These are phyloP conservation scores for Kryptolebias marmoratus DNA, from an alignment of 2,113 vertebrate genomes.

Conservation along the genomic window DNA sequence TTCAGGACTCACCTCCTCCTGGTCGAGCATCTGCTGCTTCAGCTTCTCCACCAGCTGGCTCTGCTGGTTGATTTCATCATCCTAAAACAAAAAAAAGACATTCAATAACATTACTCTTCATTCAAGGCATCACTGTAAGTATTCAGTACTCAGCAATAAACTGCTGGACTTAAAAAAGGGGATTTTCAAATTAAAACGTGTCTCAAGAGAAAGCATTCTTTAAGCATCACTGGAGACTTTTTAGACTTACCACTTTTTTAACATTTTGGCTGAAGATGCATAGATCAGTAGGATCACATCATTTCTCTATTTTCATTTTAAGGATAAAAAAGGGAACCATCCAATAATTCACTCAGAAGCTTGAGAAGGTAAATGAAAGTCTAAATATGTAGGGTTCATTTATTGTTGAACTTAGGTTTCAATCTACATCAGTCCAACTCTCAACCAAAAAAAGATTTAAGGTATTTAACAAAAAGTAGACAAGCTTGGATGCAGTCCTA, in stretches of 20 bases:
- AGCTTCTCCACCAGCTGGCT: slow-evolving; percentile 95
- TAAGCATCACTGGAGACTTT: no score
- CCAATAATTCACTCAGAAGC: background rate
- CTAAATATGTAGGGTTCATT: no score
- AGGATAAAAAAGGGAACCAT: background rate
- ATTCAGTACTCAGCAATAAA: background rate
- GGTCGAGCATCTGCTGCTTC: slow-evolving; percentile 96
- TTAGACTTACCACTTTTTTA: no score
- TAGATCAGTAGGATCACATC: background rate
- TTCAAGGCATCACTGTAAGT: background rate
- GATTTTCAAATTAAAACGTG: no score
- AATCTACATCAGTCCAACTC: no score
- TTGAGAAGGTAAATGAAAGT: background rate
- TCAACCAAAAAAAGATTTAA: no score
- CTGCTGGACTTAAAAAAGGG: no score
- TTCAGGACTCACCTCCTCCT: slow-evolving; percentile 88
- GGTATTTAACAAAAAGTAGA: no score
- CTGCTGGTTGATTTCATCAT: slow-evolving; percentile 98
- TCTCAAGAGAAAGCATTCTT: no score
- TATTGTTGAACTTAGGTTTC: no score
- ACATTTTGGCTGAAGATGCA: background rate
- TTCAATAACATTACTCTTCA: slow-evolving; percentile 8
- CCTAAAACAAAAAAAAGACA: slow-evolving; percentile 71
- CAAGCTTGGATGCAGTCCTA: no score
- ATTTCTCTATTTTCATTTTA: background rate